A percentile compares a stretch with the other conserved stretches of the same genome.
These are phyloP conservation scores for Orthosia gothica DNA, from an alignment of 2,888 invertebrate genomes.

Conservation along the genomic window DNA sequence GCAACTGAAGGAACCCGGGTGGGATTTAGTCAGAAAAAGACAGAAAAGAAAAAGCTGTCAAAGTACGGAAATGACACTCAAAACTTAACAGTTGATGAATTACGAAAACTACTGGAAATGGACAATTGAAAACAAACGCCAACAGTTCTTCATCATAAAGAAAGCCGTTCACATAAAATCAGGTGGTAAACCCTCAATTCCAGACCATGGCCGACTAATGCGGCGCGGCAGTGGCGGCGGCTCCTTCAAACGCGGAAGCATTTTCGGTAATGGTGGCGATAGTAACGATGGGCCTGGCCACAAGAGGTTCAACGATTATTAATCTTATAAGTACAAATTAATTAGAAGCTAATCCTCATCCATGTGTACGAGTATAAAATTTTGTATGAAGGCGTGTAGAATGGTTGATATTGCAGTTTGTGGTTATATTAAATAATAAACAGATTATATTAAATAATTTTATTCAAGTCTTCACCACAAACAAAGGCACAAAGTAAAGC, in stretches of 20 bases:
- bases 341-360: conserved; percentile 85
- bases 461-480: too few species aligned
- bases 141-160: too few species aligned
- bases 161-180: conserved; percentile 71
- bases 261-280: conserved; percentile 80
- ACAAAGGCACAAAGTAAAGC: too few species aligned
- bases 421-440: conserved; percentile 75
- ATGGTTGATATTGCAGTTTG: conserved; percentile 78
- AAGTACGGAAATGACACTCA: too few species aligned
- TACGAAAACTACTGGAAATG: too few species aligned
- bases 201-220: conserved; percentile 93
- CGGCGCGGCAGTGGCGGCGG: too few species aligned
- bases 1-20: too few species aligned
- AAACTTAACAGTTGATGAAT: too few species aligned
- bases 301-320: conserved; percentile 88
- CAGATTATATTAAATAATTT: conserved; percentile 73
- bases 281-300: conserved; percentile 80
- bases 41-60: too few species aligned
- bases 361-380: conserved; percentile 81
- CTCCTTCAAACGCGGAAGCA: too few species aligned
- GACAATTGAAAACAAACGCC: too few species aligned
- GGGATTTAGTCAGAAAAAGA: too few species aligned
- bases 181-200: conserved; percentile 96
- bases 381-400: conserved; percentile 68
- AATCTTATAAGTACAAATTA: conserved; percentile 72